A percentile compares a stretch with the other conserved stretches of the same genome.
These are phyloP conservation scores for Selenia dentaria DNA, from an alignment of 2,888 invertebrate genomes.

Conservation along the genomic window DNA sequence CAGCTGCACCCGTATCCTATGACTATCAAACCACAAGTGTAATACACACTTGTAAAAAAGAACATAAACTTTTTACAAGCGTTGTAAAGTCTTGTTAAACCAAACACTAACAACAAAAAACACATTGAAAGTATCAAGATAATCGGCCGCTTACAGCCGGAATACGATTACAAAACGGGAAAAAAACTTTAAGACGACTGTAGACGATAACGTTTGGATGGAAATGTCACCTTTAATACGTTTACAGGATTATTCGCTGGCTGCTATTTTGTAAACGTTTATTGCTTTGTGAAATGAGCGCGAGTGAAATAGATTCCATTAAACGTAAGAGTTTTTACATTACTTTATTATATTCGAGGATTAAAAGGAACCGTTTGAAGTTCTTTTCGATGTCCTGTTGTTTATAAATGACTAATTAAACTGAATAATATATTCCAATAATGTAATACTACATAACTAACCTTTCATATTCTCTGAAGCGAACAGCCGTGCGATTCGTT, in stretches of 20 bases:
- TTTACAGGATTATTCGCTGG: constrained; percentile 4
- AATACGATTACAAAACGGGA: constrained; percentile 20
- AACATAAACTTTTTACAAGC: too few species aligned
- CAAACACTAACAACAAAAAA: constrained; percentile 6
- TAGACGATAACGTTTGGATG: constrained; percentile 21
- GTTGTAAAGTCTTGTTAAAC: constrained; percentile 1
- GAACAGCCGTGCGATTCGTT: too few species aligned
- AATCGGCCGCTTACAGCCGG: constrained; percentile 14
- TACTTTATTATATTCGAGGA: not conserved
- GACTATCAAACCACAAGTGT: too few species aligned
- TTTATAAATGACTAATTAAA: too few species aligned
- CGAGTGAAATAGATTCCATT: constrained; percentile 15
- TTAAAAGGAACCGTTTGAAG: too few species aligned
- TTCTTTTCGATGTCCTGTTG: too few species aligned
- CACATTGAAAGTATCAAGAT: constrained; percentile 16
- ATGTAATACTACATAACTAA: too few species aligned
- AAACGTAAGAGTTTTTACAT: constrained; percentile 2
- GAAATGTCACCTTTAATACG: constrained; percentile 23
- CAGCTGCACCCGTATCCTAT: too few species aligned
- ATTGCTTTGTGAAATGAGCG: constrained; percentile 15
- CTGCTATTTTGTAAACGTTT: constrained; percentile 23
- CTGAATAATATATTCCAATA: too few species aligned
- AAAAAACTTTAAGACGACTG: constrained; percentile 21
- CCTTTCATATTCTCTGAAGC: too few species aligned
- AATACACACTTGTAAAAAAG: too few species aligned